These are phyloP conservation scores for Cervus canadensis DNA, from an alignment of 2,113 vertebrate genomes.

Conservation along the genomic window DNA sequence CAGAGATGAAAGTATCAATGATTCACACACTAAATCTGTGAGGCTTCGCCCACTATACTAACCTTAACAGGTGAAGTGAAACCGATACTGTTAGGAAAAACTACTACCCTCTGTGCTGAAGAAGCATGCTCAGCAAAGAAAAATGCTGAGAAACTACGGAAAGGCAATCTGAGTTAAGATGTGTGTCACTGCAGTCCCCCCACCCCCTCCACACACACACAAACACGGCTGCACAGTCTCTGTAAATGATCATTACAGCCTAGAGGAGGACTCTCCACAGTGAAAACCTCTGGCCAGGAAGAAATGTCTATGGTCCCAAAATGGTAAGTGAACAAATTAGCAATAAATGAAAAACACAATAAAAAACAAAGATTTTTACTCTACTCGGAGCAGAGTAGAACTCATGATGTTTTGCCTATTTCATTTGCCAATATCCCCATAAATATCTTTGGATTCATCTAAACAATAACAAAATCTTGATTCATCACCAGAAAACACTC, in stretches of 20 bases:
- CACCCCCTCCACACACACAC: rapidly evolving
- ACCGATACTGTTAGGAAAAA: slow-evolving; percentile 7
- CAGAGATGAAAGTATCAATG: slow-evolving; percentile 29
- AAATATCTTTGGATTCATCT: neutral
- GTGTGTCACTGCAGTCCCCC: rapidly evolving
- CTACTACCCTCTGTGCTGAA: neutral
- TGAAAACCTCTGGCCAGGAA: neutral
- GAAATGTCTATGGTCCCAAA: neutral
- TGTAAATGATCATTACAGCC: neutral
- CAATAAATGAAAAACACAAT: neutral
- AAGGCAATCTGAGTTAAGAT: neutral
- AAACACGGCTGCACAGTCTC: rapidly evolving
- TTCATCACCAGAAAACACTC: neutral
- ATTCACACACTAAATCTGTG: slow-evolving; percentile 11
- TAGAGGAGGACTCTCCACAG: too few species aligned
- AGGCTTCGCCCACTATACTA: neutral
- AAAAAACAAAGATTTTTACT: neutral
- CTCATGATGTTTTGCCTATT: neutral
- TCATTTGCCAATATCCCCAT: neutral
- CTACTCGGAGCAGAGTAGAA: neutral
- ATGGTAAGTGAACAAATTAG: neutral
- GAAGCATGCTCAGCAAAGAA: slow-evolving; percentile 37
- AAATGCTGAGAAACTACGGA: neutral
- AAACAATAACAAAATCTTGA: neutral
- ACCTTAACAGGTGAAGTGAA: neutral